A percentile compares a stretch with the other conserved stretches of the same genome.
Evolutionary conservation across 1,140 invertebrate species (phyloP).

Genomic region (Drosophila cardini): DNA sequence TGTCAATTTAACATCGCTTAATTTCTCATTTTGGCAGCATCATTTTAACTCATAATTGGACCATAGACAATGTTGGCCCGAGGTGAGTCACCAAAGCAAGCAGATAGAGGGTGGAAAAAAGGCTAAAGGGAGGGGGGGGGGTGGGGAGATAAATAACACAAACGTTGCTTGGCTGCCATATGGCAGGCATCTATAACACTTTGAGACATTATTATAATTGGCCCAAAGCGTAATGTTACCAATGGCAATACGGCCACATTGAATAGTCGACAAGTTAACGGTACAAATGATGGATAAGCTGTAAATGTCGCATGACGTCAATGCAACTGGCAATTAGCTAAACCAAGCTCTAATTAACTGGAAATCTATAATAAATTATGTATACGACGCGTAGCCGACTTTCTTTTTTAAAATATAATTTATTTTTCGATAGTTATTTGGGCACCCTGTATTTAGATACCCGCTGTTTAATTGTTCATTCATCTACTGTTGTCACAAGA

Average conservation of each 20-base stretch:
- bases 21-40: slow-evolving; percentile 62
- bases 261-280: background rate
- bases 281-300: slow-evolving; percentile 6
- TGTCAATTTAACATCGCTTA: slow-evolving; percentile 75
- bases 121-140: background rate
- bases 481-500: no score
- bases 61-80: background rate
- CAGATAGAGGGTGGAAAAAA: background rate
- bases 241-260: background rate
- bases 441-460: no score
- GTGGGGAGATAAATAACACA: slow-evolving; percentile 5
- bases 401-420: no score
- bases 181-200: background rate
- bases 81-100: background rate
- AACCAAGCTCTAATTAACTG: slow-evolving; percentile 10
- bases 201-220: background rate
- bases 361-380: no score
- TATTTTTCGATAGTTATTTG: no score
- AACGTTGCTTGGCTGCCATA: slow-evolving; percentile 37
- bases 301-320: slow-evolving; percentile 38
- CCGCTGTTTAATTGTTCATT: no score
- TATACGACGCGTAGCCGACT: no score
- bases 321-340: slow-evolving; percentile 68
- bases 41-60: slow-evolving; percentile 40
- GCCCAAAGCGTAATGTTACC: slow-evolving; percentile 6